Conservation (phyloP, 2,888 invertebrate species). For the Cacoxenus indagator region DNA sequence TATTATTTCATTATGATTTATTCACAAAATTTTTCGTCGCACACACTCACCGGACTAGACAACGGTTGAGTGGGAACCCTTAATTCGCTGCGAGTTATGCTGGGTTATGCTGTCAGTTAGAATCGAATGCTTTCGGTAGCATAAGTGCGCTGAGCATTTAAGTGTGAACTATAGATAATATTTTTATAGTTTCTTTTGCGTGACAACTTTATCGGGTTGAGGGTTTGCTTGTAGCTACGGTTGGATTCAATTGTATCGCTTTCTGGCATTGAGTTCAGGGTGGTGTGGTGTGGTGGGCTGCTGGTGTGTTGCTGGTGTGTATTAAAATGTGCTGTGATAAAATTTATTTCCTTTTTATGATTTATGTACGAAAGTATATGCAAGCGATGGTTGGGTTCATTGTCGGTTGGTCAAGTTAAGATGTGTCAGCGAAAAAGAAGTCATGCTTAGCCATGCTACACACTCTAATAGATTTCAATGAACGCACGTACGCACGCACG, state of each 20-base stretch:
- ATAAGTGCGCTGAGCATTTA: constrained; percentile 67
- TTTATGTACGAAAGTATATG: not conserved
- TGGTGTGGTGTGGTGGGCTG: too few relatives aligned
- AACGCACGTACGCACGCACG: not conserved
- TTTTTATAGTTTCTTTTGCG: constrained; percentile 45
- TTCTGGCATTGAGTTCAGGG: too few relatives aligned
- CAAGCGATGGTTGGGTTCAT: not conserved
- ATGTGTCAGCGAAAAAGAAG: not conserved
- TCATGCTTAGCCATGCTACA: not conserved
- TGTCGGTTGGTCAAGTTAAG: not conserved
- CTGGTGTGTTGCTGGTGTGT: not conserved
- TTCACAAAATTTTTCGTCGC: too few relatives aligned
- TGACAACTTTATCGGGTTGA: not conserved
- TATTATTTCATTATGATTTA: constrained; percentile 64
- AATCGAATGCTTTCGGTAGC: not conserved
- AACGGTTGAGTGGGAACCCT: constrained; percentile 2
- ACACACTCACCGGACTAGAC: too few relatives aligned
- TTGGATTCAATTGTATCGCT: not conserved
- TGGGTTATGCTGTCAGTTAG: not conserved
- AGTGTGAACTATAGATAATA: constrained; percentile 70
- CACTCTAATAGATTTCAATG: constrained; percentile 2
- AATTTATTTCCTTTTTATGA: constrained; percentile 8
- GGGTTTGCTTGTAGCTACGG: not conserved
- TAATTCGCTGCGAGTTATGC: not conserved
- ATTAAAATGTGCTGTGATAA: constrained; percentile 4